Base-by-base conservation (phyloP, 2,888 invertebrate genomes). In the Caenorhabditis sulstoni region DNA sequence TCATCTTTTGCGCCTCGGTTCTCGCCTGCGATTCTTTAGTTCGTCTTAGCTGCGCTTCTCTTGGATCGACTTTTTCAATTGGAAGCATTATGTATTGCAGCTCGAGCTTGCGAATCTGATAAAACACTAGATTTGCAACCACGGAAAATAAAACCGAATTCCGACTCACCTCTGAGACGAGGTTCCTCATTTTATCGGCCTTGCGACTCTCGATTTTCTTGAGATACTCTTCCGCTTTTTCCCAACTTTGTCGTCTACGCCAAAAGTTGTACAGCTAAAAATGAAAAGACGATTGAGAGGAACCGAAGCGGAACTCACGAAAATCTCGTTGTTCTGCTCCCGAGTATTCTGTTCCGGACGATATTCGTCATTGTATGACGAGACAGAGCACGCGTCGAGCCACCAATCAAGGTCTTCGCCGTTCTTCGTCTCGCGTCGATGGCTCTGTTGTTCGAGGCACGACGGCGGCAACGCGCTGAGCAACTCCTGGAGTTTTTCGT, bases 221-320 rank as follows among this genome's bases (percentile, higher is more conserved):
- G 20, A 70, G 47, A 39, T 70, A 70, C 8, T 22, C 47, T 16
- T 20, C 23, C 4, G 70, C 52, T 61, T 61, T 45, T 7, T 22
- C 35, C 4, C 14, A 23, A 9, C 70, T 37, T 20, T 47, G n/a
- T 49, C 61, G 53, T 47, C 70, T 53, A 16, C 9, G 45, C 37
- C 61, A 70, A 47, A 70, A 55, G 22, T 70, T 61, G 59, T 70
- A 70, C 70, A 70, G 61, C 70, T 70, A 53, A 7, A 70, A 55
- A 4, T n/a, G 23, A 37, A 11, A 0, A 39, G 35, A 1, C 23
- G 35, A 3, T 29, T 3, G 4, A 29, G 4, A 29, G 4, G 1
- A 35, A 47, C 18, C 8, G 12, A 41, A 23, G 22, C 11, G 12
- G 4, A 1, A 47, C 70, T 61, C 16, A 70, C 70, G 12, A 70